These are phyloP conservation scores for Petrocephalus schoutedeni DNA, from an alignment of 2,797 vertebrate genomes.

Conservation along the genomic window DNA sequence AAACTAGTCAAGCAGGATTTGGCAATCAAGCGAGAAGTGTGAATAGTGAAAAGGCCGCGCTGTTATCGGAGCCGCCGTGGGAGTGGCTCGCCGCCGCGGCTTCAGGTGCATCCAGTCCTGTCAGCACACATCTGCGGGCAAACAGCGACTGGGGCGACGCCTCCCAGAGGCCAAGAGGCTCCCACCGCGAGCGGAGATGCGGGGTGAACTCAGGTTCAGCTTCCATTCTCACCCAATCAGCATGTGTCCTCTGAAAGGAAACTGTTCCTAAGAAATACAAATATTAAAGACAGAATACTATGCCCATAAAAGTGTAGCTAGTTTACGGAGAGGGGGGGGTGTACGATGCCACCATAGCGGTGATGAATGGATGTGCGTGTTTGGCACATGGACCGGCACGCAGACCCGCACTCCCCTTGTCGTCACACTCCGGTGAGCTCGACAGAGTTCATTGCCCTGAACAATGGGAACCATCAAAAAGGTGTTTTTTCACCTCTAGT, in stretches of 20 bases:
- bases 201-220: neutral
- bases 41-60: neutral
- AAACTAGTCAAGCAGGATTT: slow-evolving; percentile 12
- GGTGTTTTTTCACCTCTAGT: neutral
- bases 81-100: neutral
- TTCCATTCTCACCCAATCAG: neutral
- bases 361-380: neutral
- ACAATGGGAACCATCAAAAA: neutral
- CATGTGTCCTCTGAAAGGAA: neutral
- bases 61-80: neutral
- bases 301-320: neutral
- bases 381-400: neutral
- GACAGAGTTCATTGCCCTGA: neutral
- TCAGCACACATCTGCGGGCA: neutral
- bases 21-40: neutral
- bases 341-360: neutral
- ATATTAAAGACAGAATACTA: neutral
- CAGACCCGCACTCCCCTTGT: neutral
- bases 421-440: neutral
- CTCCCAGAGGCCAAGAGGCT: neutral
- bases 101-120: neutral
- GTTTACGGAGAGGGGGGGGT: neutral
- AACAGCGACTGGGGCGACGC: neutral
- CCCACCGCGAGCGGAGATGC: neutral
- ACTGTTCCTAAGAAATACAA: neutral